Conservation (phyloP, 2,113 vertebrate genomes). For the Coptodon bakossiorum region DNA sequence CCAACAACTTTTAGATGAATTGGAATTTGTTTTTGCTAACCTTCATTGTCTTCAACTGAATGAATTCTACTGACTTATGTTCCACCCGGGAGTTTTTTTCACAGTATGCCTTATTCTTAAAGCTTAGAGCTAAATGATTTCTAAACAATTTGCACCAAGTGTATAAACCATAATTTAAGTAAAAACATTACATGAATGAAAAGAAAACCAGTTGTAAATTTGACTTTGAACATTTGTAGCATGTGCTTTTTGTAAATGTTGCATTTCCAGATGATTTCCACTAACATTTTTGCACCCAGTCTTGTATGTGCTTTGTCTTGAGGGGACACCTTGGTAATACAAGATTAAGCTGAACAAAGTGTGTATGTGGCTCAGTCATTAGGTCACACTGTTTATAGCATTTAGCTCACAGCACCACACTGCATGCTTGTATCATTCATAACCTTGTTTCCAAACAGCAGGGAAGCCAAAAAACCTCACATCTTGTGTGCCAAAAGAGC, state of each 20-base stretch:
- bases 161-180: not conserved
- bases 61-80: not conserved
- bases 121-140: not conserved
- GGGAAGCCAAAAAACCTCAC: not conserved
- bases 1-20: not conserved
- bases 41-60: not conserved
- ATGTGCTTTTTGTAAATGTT: not conserved
- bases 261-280: not conserved
- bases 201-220: not conserved
- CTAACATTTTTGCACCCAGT: not conserved
- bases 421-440: not conserved
- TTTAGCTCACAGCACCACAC: not conserved
- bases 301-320: not conserved
- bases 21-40: not conserved
- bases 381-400: not conserved
- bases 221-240: not conserved
- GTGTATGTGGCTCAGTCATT: not conserved
- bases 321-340: not conserved
- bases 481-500: not conserved
- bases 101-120: not conserved
- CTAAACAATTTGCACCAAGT: not conserved
- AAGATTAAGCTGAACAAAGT: not conserved
- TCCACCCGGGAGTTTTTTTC: no score
- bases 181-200: not conserved
- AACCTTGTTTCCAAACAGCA: not conserved